phyloP scores from a whole-genome alignment of 2,797 vertebrate genomes.

The Alcedo quadribrachys region DNA sequence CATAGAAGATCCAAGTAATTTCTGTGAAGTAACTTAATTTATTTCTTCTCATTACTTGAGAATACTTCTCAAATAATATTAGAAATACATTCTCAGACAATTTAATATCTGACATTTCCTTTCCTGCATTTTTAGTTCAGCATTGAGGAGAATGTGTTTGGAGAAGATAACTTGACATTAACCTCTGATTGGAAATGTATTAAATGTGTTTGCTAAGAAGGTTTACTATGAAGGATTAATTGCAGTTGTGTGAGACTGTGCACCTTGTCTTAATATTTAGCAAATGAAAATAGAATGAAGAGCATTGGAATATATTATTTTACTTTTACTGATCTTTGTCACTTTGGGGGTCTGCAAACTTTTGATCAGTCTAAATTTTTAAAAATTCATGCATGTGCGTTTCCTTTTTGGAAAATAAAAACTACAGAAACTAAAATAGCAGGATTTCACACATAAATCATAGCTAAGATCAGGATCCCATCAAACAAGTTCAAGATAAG shows the following conservation, averaged over 20 bases:
- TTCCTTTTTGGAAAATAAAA: background rate
- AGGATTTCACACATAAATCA: background rate
- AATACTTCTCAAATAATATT: background rate
- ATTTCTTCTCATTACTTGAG: background rate
- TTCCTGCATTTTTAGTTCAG: background rate
- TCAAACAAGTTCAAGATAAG: background rate
- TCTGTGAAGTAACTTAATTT: background rate
- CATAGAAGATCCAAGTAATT: background rate
- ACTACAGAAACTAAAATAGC: background rate
- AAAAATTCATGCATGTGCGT: background rate
- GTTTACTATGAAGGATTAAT: background rate
- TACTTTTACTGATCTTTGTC: background rate
- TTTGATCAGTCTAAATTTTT: background rate
- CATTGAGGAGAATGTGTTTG: background rate
- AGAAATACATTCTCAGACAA: background rate
- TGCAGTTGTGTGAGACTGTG: background rate
- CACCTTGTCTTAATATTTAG: background rate
- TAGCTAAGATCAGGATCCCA: background rate
- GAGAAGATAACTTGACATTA: background rate
- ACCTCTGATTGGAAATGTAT: background rate
- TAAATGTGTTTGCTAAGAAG: background rate
- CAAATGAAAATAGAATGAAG: background rate
- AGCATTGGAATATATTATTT: background rate
- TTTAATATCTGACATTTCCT: background rate
- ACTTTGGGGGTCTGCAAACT: background rate